These are phyloP conservation scores for Daubentonia madagascariensis DNA, from an alignment of 2,113 vertebrate species.

Conservation along the genomic window DNA sequence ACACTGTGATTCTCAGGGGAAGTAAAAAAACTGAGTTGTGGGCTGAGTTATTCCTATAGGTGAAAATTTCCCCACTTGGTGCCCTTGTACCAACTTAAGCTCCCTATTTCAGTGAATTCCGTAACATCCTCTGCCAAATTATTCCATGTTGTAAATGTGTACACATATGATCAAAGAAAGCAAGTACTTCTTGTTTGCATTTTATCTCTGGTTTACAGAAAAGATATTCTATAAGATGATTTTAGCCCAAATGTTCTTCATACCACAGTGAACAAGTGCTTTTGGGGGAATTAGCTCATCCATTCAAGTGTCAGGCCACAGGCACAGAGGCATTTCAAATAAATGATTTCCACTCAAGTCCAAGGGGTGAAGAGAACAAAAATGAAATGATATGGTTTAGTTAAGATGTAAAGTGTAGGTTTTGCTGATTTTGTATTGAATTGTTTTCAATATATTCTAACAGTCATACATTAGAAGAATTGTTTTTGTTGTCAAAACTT, in stretches of 20 bases:
- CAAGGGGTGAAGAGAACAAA: background rate
- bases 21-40: background rate
- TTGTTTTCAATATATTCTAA: background rate
- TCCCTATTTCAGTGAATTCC: background rate
- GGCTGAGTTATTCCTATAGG: background rate
- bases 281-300: background rate
- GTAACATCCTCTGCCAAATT: background rate
- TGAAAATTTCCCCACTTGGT: background rate
- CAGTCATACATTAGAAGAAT: background rate
- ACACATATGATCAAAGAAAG: background rate
- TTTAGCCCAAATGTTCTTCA: background rate
- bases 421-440: slow-evolving; percentile 27
- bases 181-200: background rate
- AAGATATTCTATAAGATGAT: background rate
- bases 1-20: background rate
- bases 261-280: background rate
- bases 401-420: background rate
- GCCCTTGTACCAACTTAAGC: background rate
- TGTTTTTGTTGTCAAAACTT: background rate
- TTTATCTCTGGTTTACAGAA: background rate
- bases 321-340: background rate
- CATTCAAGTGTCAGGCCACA: background rate
- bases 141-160: background rate
- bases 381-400: background rate
- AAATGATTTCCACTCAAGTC: background rate